A percentile compares a stretch with the other conserved stretches of the same genome.
phyloP scores from a whole-genome alignment of 53 echinoderm and acorn worm genomes.

The Crossaster papposus region DNA sequence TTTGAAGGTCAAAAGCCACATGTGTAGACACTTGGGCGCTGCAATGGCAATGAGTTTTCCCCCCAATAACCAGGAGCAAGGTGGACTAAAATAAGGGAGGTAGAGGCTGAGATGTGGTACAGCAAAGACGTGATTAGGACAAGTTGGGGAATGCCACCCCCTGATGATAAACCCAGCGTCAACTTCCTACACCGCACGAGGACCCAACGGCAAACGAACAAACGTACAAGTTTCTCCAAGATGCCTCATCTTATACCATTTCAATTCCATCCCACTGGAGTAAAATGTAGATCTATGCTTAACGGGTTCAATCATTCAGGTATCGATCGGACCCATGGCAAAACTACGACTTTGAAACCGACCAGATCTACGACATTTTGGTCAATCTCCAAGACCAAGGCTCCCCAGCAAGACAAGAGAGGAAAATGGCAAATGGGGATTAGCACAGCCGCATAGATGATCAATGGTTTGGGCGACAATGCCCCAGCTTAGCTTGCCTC shows the following conservation, averaged over 20 bases:
- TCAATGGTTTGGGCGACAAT: slow-evolving; percentile 43
- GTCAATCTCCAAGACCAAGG: slow-evolving; percentile 83
- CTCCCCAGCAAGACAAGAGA: slow-evolving; percentile 63
- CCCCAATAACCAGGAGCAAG: background rate
- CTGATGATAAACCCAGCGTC: slow-evolving; percentile 39
- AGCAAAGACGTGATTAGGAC: slow-evolving; percentile 25
- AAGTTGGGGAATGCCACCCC: slow-evolving; percentile 34
- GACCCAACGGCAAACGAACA: slow-evolving; percentile 12
- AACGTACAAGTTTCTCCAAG: slow-evolving; percentile 28
- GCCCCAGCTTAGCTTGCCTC: slow-evolving; percentile 16
- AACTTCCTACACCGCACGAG: slow-evolving; percentile 45
- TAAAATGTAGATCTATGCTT: background rate
- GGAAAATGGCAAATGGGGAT: slow-evolving; percentile 40
- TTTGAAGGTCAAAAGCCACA: slow-evolving; percentile 39
- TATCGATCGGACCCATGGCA: background rate
- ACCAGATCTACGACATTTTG: slow-evolving; percentile 75
- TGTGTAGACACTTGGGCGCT: background rate
- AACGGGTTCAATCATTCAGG: slow-evolving; percentile 30
- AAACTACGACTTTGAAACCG: slow-evolving; percentile 80
- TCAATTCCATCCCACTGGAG: background rate
- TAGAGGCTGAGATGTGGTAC: background rate
- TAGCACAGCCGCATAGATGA: slow-evolving; percentile 19
- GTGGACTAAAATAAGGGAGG: background rate
- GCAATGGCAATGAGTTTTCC: background rate
- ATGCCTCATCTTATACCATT: background rate